Percentiles rank a stretch among this genome's conserved stretches.
Evolutionary conservation across 2,113 vertebrate species (phyloP).

Genomic region (Vidua macroura): DNA sequence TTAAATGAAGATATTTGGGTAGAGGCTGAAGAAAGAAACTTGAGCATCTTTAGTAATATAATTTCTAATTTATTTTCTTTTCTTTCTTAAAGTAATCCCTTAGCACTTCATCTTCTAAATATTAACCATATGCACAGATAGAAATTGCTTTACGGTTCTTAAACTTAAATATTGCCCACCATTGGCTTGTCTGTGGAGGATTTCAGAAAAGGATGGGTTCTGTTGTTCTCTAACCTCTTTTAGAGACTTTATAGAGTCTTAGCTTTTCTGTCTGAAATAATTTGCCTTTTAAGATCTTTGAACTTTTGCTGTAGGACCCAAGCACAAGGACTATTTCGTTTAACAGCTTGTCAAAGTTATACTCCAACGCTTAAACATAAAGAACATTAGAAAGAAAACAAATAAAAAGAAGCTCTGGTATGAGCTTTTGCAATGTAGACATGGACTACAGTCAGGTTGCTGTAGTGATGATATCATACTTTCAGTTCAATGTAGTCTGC

Average conservation of each 20-base stretch:
- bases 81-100: background rate
- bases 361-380: background rate
- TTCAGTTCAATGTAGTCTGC: background rate
- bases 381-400: background rate
- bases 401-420: background rate
- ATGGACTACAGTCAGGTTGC: background rate
- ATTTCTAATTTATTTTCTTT: background rate
- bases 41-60: background rate
- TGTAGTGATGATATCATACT: background rate
- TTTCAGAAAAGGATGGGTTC: background rate
- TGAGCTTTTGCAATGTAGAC: background rate
- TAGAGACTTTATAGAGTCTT: background rate
- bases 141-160: background rate
- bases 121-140: background rate
- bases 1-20: background rate
- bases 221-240: background rate
- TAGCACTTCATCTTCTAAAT: background rate
- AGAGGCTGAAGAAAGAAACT: background rate
- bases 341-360: background rate
- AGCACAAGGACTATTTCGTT: background rate
- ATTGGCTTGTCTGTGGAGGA: background rate
- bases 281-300: background rate
- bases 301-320: background rate
- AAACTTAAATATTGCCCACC: conserved; percentile 1
- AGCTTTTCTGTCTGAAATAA: background rate